Conservation (phyloP, 2,113 vertebrate species). For the Sakesphorus luctuosus region DNA sequence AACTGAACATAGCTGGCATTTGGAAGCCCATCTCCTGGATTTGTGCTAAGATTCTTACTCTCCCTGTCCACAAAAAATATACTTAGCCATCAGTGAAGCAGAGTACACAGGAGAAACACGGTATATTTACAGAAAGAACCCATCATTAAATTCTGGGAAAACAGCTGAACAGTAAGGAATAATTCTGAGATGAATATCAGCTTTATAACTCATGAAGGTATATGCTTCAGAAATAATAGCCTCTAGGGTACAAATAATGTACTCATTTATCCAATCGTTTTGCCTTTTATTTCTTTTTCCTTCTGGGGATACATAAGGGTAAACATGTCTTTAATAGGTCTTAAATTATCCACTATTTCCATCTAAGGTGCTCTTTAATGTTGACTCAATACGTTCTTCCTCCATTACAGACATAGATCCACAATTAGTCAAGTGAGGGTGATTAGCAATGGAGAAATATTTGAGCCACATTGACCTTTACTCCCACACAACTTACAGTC, state of each 20-base stretch:
- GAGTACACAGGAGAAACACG: not conserved
- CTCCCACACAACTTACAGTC: not conserved
- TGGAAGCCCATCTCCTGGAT: not conserved
- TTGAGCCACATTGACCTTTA: not conserved
- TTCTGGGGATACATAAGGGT: not conserved
- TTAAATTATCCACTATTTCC: not conserved
- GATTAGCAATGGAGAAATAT: not conserved
- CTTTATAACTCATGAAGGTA: not conserved
- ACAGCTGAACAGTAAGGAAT: not conserved
- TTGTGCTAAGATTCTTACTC: not conserved
- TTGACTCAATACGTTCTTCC: not conserved
- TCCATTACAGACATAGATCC: not conserved
- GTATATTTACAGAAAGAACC: not conserved
- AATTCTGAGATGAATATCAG: not conserved
- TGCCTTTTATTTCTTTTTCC: not conserved
- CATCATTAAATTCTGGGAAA: not conserved
- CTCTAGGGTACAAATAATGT: not conserved
- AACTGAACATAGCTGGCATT: not conserved
- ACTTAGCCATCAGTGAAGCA: not conserved
- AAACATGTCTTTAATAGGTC: not conserved
- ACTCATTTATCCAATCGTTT: not conserved
- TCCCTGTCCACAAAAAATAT: not conserved
- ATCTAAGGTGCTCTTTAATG: not conserved
- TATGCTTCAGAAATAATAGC: not conserved
- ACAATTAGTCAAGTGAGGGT: not conserved